A percentile compares a stretch with the other conserved stretches of the same genome.
These are phyloP conservation scores for Apteryx owenii DNA, from an alignment of 2,113 vertebrate genomes.

Conservation along the genomic window DNA sequence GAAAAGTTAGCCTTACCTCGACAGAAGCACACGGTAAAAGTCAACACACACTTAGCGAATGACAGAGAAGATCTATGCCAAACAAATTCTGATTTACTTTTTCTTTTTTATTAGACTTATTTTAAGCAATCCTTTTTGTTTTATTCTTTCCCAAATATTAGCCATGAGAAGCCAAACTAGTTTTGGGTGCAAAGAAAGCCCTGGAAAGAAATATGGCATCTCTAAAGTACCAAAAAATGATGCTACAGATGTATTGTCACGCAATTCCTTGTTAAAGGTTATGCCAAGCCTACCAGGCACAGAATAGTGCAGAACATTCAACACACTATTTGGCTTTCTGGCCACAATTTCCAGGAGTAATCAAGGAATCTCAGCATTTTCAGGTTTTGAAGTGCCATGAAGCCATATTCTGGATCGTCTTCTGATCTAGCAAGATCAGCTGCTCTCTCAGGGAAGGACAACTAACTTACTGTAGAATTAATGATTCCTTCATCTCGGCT, in stretches of 20 bases:
- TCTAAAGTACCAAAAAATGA: neutral
- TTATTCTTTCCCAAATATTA: neutral
- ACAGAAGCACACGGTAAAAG: neutral
- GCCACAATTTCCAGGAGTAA: neutral
- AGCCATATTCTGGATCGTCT: neutral
- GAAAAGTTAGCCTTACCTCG: neutral
- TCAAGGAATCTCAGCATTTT: neutral
- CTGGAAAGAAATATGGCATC: neutral
- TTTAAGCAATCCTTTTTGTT: neutral
- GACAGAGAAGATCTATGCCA: neutral
- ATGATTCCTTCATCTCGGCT: neutral
- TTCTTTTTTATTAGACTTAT: neutral
- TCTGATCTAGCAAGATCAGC: neutral
- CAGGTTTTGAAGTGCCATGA: neutral
- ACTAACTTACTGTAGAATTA: neutral
- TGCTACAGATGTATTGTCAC: neutral
- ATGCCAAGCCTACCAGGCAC: neutral
- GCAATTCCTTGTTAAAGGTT: neutral
- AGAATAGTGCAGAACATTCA: neutral
- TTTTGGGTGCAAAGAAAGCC: neutral
- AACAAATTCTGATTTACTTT: neutral
- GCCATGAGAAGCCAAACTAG: neutral
- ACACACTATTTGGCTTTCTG: neutral
- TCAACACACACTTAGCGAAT: neutral
- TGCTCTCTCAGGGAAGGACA: neutral